Conservation (phyloP, 2,113 vertebrate genomes). For the Colaptes auratus region DNA sequence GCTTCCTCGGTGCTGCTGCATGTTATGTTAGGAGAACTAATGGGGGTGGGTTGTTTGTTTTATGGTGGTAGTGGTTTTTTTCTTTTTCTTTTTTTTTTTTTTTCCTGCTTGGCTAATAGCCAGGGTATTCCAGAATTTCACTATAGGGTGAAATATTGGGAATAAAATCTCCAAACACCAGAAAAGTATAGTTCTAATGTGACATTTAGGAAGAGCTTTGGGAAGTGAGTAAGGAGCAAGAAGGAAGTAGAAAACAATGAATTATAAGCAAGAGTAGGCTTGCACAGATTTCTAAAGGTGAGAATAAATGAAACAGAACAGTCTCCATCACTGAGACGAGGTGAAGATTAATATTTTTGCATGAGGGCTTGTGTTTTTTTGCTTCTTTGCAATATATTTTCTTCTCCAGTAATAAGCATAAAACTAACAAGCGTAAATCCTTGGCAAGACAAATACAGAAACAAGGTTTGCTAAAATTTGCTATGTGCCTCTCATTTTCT, state of each 20-base stretch:
- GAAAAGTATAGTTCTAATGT: not conserved
- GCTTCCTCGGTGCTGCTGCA: not conserved
- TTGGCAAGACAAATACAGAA: not conserved
- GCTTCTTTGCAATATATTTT: not conserved
- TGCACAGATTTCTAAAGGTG: slow-evolving; percentile 4
- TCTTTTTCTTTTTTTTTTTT: not conserved
- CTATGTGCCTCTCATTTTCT: not conserved
- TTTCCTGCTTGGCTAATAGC: not conserved
- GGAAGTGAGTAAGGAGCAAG: not conserved
- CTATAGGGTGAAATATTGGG: not conserved
- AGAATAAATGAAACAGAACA: slow-evolving; percentile 11
- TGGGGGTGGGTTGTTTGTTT: no score
- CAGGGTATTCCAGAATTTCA: not conserved
- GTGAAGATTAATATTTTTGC: slow-evolving; percentile 37
- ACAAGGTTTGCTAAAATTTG: not conserved
- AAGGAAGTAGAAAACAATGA: not conserved
- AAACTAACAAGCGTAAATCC: not conserved
- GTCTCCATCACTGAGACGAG: not conserved
- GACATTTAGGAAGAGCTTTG: not conserved
- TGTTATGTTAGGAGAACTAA: not conserved
- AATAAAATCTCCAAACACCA: not conserved
- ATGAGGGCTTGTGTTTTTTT: not conserved
- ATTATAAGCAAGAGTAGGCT: slow-evolving; percentile 18
- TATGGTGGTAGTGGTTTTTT: not conserved
- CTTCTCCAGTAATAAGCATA: not conserved